These are phyloP conservation scores for Spilosoma lubricipeda DNA, from an alignment of 2,888 invertebrate genomes.

Conservation along the genomic window DNA sequence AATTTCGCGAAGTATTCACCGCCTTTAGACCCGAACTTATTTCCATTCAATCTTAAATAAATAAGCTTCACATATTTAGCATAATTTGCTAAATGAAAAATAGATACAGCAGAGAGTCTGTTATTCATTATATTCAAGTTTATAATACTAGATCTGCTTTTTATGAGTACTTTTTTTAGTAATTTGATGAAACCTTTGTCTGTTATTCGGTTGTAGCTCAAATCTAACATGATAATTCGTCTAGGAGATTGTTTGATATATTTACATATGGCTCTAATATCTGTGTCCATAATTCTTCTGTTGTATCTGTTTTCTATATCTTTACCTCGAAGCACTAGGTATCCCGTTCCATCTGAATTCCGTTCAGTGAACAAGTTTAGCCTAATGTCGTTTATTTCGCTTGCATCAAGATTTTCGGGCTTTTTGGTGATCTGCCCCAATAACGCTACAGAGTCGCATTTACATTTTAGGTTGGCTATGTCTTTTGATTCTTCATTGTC, in stretches of 20 bases:
- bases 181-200: slow-evolving; percentile 80
- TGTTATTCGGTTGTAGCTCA: slow-evolving; percentile 86
- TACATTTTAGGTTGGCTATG: slow-evolving; percentile 58
- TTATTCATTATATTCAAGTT: slow-evolving; percentile 87
- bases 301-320: slow-evolving; percentile 79
- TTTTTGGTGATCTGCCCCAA: slow-evolving; percentile 64
- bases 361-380: slow-evolving; percentile 80
- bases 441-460: slow-evolving; percentile 63
- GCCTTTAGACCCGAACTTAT: slow-evolving; percentile 84
- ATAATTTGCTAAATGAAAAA: slow-evolving; percentile 69
- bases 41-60: slow-evolving; percentile 86
- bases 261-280: slow-evolving; percentile 80
- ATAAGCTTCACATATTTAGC: slow-evolving; percentile 75
- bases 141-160: slow-evolving; percentile 77
- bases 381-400: slow-evolving; percentile 68
- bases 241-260: slow-evolving; percentile 77
- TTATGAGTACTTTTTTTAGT: slow-evolving; percentile 73
- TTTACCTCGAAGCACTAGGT: slow-evolving; percentile 82
- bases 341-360: slow-evolving; percentile 84
- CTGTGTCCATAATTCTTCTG: slow-evolving; percentile 76
- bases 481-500: neutral
- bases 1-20: slow-evolving; percentile 83
- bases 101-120: slow-evolving; percentile 77
- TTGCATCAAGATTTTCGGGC: slow-evolving; percentile 49
- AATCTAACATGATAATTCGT: slow-evolving; percentile 81